Conservation (phyloP, 2,888 invertebrate species). For the Trachelus tabidus region DNA sequence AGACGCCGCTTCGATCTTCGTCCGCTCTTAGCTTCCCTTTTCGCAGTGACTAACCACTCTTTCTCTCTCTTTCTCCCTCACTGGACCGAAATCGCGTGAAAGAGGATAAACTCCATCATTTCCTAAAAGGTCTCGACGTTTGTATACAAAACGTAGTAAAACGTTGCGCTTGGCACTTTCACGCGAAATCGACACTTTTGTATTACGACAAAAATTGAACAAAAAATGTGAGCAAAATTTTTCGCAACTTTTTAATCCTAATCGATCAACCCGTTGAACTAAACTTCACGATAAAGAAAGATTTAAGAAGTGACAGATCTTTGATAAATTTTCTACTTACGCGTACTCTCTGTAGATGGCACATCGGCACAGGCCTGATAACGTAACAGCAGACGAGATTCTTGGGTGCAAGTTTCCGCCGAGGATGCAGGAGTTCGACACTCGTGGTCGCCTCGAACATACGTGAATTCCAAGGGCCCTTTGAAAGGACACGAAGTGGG, state of each 20-base stretch:
- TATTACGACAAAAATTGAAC: not conserved
- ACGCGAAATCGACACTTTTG: not conserved
- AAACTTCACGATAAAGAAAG: not conserved
- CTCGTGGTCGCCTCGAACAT: constrained; percentile 76
- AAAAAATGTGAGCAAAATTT: not conserved
- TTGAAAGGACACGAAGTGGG: constrained; percentile 85
- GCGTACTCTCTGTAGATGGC: constrained; percentile 80
- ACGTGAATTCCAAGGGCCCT: constrained; percentile 84
- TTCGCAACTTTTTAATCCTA: not conserved
- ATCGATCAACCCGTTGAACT: not conserved
- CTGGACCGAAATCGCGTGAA: not conserved
- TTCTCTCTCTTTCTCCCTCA: not conserved
- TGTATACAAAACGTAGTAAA: too few species aligned
- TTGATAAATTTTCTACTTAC: constrained; percentile 46
- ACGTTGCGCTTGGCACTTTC: too few species aligned
- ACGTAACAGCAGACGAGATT: constrained; percentile 80
- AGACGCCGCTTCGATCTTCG: not conserved
- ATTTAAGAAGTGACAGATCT: not conserved
- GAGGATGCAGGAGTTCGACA: constrained; percentile 81
- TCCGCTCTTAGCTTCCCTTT: not conserved
- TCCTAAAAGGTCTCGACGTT: not conserved
- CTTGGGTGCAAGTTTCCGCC: constrained; percentile 86
- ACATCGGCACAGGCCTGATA: constrained; percentile 88
- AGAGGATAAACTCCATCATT: not conserved
- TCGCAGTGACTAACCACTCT: not conserved